Evolutionary conservation across 2,888 invertebrate genomes (phyloP), one percentile per base, ranked within the genome.

Genomic region (Leucophenga maculata): DNA sequence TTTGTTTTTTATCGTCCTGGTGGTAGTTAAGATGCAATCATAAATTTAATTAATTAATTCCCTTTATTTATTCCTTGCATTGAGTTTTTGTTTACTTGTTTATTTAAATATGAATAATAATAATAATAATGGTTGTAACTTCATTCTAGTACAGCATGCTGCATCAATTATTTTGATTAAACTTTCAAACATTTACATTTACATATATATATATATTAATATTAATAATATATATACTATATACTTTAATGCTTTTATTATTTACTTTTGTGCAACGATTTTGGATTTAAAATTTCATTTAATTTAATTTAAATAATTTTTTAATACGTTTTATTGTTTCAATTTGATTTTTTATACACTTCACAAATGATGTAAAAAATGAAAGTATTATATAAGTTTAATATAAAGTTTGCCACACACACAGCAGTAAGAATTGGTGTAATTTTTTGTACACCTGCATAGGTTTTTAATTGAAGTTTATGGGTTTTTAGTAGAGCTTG

Each of bases 1-100:
- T 70, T 71, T 76, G 82, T 64, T 55, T 74, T 70, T 71, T 76
- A 82, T 64, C 50, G 39, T 31, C 46, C 48, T 59, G 67, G 26
- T 14, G 20, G 48, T 54, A 20, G 67, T 57, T 68, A 64, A 67
- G 39, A 31, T 26, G 26, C 26, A 26, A 26, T 26, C 26, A 68
- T 72, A 57, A 62, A 14, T 67, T 76, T 73, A 73, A 72, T 81
- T 81, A 70, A 79, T 79, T 78, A 75, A 74, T 75, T 80, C 69
- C 70, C 74, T 70, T 72, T 74, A 26, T 26, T 26, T 1, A 52
- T 52, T 52, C 52, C 52, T 52, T 52, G 52, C n/a, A 52, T 52
- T 52, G n/a, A 48, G 13, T 48, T 68, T 60, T 76, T 74, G 65
- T 65, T 68, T 48, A 20, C 55, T 74, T 54, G 54, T 65, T n/a